These are phyloP conservation scores for Caerostris extrusa DNA, from an alignment of 1,140 invertebrate species.

Conservation along the genomic window DNA sequence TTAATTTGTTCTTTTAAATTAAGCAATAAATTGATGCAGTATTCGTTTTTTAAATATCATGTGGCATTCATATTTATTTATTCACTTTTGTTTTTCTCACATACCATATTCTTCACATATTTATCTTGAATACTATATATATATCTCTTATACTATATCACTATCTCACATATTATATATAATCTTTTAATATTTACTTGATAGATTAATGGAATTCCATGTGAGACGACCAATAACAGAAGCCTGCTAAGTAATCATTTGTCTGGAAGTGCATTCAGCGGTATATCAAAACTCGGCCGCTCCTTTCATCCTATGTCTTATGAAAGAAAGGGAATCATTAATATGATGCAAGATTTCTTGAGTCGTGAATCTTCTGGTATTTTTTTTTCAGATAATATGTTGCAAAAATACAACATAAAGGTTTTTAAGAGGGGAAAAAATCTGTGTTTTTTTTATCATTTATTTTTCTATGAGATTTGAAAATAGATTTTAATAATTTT, in stretches of 20 bases:
- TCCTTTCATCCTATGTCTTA: slow-evolving; percentile 74
- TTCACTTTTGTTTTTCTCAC: too few relatives aligned
- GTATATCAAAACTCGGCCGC: slow-evolving; percentile 53
- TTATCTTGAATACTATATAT: too few relatives aligned
- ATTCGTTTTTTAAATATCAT: too few relatives aligned
- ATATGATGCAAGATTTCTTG: slow-evolving; percentile 67
- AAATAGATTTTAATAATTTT: too few relatives aligned
- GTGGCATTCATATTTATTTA: too few relatives aligned
- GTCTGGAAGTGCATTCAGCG: slow-evolving; percentile 73
- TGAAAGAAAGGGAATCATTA: slow-evolving; percentile 69
- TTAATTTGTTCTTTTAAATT: too few relatives aligned
- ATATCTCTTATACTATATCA: too few relatives aligned
- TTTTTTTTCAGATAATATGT: background rate
- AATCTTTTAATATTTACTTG: background rate
- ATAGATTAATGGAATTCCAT: slow-evolving; percentile 70
- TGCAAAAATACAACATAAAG: background rate
- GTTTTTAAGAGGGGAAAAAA: background rate
- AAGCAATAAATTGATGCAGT: too few relatives aligned
- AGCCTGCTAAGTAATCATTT: slow-evolving; percentile 49
- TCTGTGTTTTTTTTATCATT: too few relatives aligned
- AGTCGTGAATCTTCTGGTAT: slow-evolving; percentile 62
- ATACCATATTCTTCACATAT: too few relatives aligned
- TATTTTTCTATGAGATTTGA: too few relatives aligned
- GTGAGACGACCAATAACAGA: background rate
- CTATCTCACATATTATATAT: too few relatives aligned